Evolutionary conservation across 2,797 vertebrate genomes (phyloP).

Genomic region (Threskiornis aethiopicus): DNA sequence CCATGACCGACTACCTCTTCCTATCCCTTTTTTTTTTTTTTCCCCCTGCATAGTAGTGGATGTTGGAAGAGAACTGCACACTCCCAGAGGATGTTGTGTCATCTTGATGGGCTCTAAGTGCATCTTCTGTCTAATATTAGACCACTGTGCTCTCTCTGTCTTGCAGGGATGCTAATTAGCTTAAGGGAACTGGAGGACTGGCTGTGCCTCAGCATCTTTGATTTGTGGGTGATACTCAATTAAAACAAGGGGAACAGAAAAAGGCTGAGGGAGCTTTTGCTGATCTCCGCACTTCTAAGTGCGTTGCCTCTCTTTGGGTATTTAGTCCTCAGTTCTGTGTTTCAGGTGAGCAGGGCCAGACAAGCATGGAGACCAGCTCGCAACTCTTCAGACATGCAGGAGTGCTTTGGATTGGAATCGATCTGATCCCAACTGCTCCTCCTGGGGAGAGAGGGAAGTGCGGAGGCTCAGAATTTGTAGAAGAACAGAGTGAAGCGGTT

Average conservation of each 20-base stretch:
- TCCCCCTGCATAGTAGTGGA: neutral
- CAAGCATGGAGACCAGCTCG: neutral
- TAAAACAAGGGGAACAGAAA: neutral
- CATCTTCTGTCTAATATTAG: conserved; percentile 1
- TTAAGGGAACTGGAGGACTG: neutral
- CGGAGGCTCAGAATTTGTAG: neutral
- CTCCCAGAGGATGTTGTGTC: neutral
- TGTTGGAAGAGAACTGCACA: neutral
- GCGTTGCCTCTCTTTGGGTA: neutral
- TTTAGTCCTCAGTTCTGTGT: neutral
- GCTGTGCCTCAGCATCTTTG: neutral
- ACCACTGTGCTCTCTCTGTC: neutral
- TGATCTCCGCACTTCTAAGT: neutral
- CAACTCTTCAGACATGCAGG: neutral
- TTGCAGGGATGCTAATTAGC: conserved; percentile 22
- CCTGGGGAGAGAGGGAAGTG: neutral
- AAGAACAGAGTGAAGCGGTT: neutral
- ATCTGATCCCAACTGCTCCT: neutral
- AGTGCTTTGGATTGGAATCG: neutral
- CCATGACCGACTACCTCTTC: neutral
- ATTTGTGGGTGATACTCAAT: neutral
- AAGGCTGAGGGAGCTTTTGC: neutral
- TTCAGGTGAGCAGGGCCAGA: neutral
- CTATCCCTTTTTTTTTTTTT: no score
- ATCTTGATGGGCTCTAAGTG: neutral